phyloP scores from a whole-genome alignment of 2,113 vertebrate species.

The Nanger granti region DNA sequence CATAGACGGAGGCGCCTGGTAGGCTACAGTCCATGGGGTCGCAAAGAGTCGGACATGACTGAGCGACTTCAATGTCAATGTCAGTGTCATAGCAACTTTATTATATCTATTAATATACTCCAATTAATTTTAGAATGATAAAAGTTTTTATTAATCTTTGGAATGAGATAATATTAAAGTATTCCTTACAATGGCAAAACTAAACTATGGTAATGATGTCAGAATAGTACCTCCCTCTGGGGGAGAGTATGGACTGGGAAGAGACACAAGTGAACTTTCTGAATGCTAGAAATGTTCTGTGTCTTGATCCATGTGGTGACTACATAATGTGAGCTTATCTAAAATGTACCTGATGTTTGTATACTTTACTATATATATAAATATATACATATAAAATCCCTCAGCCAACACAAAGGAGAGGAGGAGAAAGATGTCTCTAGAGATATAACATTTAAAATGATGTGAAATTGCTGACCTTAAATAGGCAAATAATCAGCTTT shows the following conservation, averaged over 20 bases:
- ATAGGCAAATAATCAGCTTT: constrained; percentile 53
- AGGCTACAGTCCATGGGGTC: too few relatives aligned
- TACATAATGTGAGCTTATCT: neutral
- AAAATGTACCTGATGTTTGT: neutral
- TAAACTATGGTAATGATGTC: neutral
- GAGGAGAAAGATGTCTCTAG: neutral
- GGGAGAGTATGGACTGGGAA: neutral
- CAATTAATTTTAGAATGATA: neutral
- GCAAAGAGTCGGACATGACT: too few relatives aligned
- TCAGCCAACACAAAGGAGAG: neutral
- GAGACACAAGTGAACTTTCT: neutral
- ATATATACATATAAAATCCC: neutral
- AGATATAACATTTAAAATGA: constrained; percentile 10
- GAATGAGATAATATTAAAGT: constrained; percentile 53
- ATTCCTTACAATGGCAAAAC: constrained; percentile 56
- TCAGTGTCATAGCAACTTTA: neutral
- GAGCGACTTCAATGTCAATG: too few relatives aligned
- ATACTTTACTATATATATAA: too few relatives aligned
- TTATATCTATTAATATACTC: neutral
- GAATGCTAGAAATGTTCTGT: neutral
- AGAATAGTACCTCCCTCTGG: neutral
- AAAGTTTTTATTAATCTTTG: constrained; percentile 60
- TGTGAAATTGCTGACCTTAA: constrained; percentile 44
- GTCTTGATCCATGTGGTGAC: neutral
- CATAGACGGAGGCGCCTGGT: too few relatives aligned